phyloP scores from a whole-genome alignment of 2,113 vertebrate species.

The Hemicordylus capensis region DNA sequence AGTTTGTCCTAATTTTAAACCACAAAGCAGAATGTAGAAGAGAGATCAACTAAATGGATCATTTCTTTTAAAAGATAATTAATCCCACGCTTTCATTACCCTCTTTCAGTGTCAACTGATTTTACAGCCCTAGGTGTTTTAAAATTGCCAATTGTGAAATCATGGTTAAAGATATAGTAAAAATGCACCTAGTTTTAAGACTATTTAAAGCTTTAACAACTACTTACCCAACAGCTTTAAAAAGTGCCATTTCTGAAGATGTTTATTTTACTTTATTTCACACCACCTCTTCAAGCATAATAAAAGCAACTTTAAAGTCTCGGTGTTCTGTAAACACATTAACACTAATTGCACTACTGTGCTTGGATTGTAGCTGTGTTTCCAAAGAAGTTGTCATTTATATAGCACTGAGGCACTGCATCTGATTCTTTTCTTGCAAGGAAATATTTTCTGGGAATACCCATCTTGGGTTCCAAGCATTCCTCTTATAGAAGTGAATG shows the following conservation, averaged over 20 bases:
- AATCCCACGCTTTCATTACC: not conserved
- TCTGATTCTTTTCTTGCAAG: not conserved
- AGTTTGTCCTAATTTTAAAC: not conserved
- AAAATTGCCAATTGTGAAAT: not conserved
- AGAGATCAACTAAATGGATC: not conserved
- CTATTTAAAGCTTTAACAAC: not conserved
- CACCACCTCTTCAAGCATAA: not conserved
- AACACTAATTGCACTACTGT: not conserved
- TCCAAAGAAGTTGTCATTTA: not conserved
- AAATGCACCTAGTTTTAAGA: not conserved
- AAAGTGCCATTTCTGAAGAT: not conserved
- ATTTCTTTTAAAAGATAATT: not conserved
- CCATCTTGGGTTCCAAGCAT: not conserved
- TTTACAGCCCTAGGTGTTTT: not conserved
- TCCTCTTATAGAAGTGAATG: not conserved
- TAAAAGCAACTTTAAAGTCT: not conserved
- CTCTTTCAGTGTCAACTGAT: slow-evolving; percentile 1
- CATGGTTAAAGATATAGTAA: not conserved
- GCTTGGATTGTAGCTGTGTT: not conserved
- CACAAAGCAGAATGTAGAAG: not conserved
- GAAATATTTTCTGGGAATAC: not conserved
- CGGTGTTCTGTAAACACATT: not conserved
- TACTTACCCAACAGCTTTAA: not conserved
- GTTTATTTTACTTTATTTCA: not conserved
- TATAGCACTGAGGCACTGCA: not conserved